A percentile compares a stretch with the other conserved stretches of the same genome.
phyloP scores from a whole-genome alignment of 2,113 vertebrate genomes.

The Dicaeum eximium region DNA sequence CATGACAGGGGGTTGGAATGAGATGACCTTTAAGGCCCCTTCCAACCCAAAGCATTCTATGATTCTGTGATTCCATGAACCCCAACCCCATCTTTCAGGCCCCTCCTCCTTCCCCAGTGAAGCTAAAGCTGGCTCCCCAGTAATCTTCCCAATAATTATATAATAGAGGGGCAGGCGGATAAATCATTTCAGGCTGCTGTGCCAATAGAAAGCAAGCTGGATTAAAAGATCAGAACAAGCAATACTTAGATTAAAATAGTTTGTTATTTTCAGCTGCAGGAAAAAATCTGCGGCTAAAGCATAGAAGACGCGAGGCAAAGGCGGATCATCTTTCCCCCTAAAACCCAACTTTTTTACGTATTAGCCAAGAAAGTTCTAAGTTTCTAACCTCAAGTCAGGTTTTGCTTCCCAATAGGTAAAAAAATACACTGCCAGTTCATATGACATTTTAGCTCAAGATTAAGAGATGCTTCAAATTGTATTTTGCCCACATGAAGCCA shows the following conservation, averaged over 20 bases:
- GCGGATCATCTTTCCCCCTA: neutral
- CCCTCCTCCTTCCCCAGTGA: neutral
- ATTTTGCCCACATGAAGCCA: neutral
- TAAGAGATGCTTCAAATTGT: neutral
- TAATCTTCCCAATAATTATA: slow-evolving; percentile 63
- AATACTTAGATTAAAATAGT: slow-evolving; percentile 49
- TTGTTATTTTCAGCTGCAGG: slow-evolving; percentile 1
- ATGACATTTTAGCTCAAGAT: neutral
- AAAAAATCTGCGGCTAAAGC: neutral
- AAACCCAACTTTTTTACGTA: rapidly evolving
- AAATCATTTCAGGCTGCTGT: slow-evolving; percentile 12
- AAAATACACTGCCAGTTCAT: neutral
- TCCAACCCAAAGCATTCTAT: neutral
- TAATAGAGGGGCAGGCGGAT: slow-evolving; percentile 23
- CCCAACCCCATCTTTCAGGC: neutral
- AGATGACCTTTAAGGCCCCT: neutral
- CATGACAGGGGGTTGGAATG: rapidly evolving
- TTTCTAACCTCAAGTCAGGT: neutral
- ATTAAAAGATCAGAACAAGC: slow-evolving; percentile 60
- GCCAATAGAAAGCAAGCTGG: slow-evolving; percentile 31
- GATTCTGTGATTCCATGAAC: neutral
- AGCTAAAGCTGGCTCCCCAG: neutral
- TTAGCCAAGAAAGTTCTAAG: neutral
- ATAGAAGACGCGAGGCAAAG: neutral
- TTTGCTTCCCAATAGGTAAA: neutral